Conservation (phyloP, 1,140 invertebrate species). For the Drosophila willistoni region DNA sequence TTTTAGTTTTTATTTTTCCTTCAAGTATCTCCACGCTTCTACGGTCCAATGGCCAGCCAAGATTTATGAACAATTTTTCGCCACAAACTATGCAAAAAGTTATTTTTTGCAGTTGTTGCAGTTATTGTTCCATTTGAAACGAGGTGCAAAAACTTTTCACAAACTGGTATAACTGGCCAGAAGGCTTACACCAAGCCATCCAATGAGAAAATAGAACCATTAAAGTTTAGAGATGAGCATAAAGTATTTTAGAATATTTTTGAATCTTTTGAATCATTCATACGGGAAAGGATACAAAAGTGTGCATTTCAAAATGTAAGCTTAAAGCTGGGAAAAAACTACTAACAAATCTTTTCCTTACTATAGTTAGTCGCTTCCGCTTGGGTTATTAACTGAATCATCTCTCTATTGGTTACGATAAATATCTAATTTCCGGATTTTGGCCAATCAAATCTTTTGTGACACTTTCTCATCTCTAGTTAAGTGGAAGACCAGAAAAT, state of each 20-base stretch:
- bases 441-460: too few species aligned
- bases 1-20: conserved; percentile 14
- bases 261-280: neutral
- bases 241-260: conserved; percentile 38
- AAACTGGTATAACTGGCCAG: conserved; percentile 53
- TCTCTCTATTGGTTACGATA: too few species aligned
- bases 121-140: conserved; percentile 14
- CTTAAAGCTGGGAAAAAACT: too few species aligned
- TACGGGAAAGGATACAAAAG: too few species aligned
- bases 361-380: too few species aligned
- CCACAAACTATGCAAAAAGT: conserved; percentile 51
- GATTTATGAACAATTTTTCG: conserved; percentile 43
- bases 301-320: too few species aligned
- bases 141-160: conserved; percentile 40
- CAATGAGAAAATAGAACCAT: neutral
- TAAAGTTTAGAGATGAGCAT: conserved; percentile 1
- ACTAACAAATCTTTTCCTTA: too few species aligned
- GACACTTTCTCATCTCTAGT: neutral
- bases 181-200: neutral
- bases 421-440: too few species aligned
- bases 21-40: conserved; percentile 6
- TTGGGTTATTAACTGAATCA: too few species aligned
- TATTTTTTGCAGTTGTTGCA: conserved; percentile 4
- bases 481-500: neutral
- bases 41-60: conserved; percentile 15